Evolutionary conservation across 2,113 vertebrate genomes (phyloP), one percentile per base, ranked within the genome.

Genomic region (Tenrec ecaudatus): DNA sequence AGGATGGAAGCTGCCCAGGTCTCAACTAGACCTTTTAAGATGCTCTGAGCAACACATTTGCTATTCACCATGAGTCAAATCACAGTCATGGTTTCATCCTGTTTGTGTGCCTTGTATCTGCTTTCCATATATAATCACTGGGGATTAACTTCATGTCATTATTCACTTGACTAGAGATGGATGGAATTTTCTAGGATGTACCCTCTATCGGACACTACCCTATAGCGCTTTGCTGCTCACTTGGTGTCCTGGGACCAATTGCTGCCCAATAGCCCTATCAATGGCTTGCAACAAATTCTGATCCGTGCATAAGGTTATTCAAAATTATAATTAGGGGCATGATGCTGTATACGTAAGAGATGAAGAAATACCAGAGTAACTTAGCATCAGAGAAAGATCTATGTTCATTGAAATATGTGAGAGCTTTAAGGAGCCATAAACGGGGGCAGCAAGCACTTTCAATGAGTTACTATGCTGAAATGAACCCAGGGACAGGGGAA

Each of bases 301-400:
- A 53, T 71, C 17, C 22, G 16, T 81, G 31, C 3, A 17, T 20
- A 58, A 2, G 15, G 82, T 87, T 31, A 23, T 75, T 58, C 57
- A 86, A 86, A 68, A 33, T n/a, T 87, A 11, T 36, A 80, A 69
- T 53, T 71, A 85, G 53, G 88, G 75, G 27, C 27, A 75, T 31
- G 81, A 62, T 77, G 47, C 57, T 57, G 27, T 27, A 68, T 27
- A n/a, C 6, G 23, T n/a, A 93, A 73, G 9, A 81, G 19, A 20
- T 22, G 53, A 87, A 86, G n/a, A 25, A 40, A 83, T 73, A 64
- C 22, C 7, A 29, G 62, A 36, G 23, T 66, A 31, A 60, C 76
- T 84, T 84, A 90, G 38, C 25, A 79, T 76, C 62, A 88, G 36
- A 38, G 64, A 86, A 89, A 86, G 16, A 58, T 25, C 89, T 38